A percentile compares a stretch with the other conserved stretches of the same genome.
phyloP scores from a whole-genome alignment of 2,888 invertebrate species.

The Ennomos erosarius region DNA sequence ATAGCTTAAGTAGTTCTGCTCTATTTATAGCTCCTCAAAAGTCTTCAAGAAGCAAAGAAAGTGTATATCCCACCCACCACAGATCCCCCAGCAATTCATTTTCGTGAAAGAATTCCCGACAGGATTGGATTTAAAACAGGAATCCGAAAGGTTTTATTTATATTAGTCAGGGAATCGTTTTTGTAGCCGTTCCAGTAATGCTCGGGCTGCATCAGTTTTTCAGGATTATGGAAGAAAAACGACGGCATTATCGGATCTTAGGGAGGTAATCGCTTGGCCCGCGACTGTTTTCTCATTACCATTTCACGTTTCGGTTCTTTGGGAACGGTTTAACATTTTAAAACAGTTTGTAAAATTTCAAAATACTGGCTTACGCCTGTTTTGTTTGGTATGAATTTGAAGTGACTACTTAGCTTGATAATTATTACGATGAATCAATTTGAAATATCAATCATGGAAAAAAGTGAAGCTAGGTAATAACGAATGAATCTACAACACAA shows the following conservation, averaged over 20 bases:
- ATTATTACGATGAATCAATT: too few species aligned
- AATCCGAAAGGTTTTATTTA: conserved; percentile 65
- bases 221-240: conserved; percentile 81
- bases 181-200: conserved; percentile 62
- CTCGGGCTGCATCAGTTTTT: conserved; percentile 71
- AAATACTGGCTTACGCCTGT: conserved; percentile 9
- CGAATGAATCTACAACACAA: too few species aligned
- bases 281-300: conserved; percentile 73
- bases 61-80: conserved; percentile 10
- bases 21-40: neutral
- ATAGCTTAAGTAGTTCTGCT: too few species aligned
- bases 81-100: conserved; percentile 32
- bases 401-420: too few species aligned
- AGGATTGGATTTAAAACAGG: conserved; percentile 62
- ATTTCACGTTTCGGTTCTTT: conserved; percentile 57
- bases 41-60: conserved; percentile 1
- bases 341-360: conserved; percentile 19
- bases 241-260: conserved; percentile 78
- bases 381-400: neutral
- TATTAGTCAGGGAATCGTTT: conserved; percentile 64
- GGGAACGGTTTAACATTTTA: conserved; percentile 34
- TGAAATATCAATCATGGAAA: too few species aligned
- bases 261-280: conserved; percentile 67
- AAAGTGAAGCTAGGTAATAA: too few species aligned
- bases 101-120: conserved; percentile 43